These are phyloP conservation scores for Erebia ligea DNA, from an alignment of 2,888 invertebrate species.

Conservation along the genomic window DNA sequence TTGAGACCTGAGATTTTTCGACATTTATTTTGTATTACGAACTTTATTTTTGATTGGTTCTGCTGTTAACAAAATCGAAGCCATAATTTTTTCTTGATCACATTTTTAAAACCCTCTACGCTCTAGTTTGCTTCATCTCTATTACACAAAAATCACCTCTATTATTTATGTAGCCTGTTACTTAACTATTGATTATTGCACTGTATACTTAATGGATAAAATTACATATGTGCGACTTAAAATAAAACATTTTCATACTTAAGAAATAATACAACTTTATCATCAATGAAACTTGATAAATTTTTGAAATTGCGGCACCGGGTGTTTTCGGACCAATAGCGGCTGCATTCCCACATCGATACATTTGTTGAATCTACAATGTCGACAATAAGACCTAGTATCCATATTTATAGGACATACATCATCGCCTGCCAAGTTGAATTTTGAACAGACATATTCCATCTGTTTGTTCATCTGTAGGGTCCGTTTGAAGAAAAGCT, in stretches of 20 bases:
- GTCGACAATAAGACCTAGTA: conserved; percentile 56
- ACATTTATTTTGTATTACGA: no score
- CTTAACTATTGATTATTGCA: no score
- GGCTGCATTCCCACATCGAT: conserved; percentile 54
- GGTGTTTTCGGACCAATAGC: conserved; percentile 43
- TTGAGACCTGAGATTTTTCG: no score
- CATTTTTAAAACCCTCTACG: no score
- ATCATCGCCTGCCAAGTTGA: not conserved
- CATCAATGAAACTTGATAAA: not conserved
- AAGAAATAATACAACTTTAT: not conserved
- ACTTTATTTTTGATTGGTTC: no score
- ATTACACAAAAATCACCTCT: no score
- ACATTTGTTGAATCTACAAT: conserved; percentile 56
- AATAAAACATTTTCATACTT: not conserved
- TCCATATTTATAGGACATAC: conserved; percentile 49
- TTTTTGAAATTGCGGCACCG: no score
- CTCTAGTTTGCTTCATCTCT: no score
- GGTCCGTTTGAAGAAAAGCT: conserved; percentile 62
- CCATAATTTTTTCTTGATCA: no score
- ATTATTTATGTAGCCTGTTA: no score
- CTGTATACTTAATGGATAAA: no score
- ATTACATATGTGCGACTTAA: not conserved
- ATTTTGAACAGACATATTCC: conserved; percentile 49
- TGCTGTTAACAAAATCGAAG: no score
- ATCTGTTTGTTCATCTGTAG: conserved; percentile 49